Base-by-base conservation (phyloP, 2,888 invertebrate genomes). In the Poecilobothrus nobilitatus region DNA sequence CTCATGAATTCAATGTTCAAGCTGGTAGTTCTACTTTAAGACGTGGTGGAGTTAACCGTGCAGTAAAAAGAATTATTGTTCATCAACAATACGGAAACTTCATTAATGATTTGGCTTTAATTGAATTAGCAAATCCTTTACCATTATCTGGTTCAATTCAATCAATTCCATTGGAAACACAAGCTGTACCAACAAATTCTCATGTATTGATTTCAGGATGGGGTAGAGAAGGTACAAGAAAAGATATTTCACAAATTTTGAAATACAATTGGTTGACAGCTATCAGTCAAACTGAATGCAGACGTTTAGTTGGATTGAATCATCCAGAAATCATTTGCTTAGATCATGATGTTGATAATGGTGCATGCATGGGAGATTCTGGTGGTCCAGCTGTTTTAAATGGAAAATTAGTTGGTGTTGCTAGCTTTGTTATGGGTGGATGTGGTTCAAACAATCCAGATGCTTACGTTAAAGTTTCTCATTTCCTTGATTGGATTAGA, bases 321-420 rank as follows among this genome's bases (percentile, higher is more conserved):
- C 74, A 71, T 34, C 74, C 73, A 3, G 75, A 76, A 6, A 66
- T 81, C 22, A 69, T 81, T n/a, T 81, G 80, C 65, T 72, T 80
- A 68, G 74, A 70, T 5, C 77, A 78, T 66, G 61, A 66, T 20
- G 8, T 62, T 0, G 70, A 71, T 8, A 72, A 73, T 27, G 80
- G 81, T 6, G 75, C 76, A 4, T 81, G 81, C 68, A 71, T 73
- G 21, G 79, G 79, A 5, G 80, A 81, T 68, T 79, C 77, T 3
- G 81, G 80, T 12, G 79, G 79, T 61, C 80, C 80, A 67, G 79
- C 80, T 10, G 72, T 76, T 2, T 78, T 76, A 66, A 69, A 76
- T 0, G 72, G 75, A 1, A 72, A 77, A 68, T 69, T 81, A 21
- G 79, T 80, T 33, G 80, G 76, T 70, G 74, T 80, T 37, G 79